Conservation (phyloP, 1,140 invertebrate genomes). For the Anoplophora glabripennis region DNA sequence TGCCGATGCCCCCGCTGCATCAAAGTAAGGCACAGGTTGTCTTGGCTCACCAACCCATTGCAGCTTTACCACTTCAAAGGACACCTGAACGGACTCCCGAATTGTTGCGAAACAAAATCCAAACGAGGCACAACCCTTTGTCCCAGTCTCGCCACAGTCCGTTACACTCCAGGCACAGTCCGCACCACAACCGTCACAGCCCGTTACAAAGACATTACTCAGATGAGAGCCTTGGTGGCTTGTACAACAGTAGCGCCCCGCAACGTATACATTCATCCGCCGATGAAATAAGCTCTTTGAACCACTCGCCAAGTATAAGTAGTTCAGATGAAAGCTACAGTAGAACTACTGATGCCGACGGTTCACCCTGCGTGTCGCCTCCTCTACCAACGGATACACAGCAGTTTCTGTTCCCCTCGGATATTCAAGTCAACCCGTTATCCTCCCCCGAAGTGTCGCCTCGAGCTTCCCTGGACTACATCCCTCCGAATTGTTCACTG, state of each 20-base stretch:
- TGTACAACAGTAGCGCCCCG: slow-evolving; percentile 39
- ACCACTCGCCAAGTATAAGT: slow-evolving; percentile 73
- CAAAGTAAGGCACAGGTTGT: slow-evolving; percentile 17
- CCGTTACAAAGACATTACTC: slow-evolving; percentile 58
- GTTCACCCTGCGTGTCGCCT: slow-evolving; percentile 60
- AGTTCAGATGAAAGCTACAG: slow-evolving; percentile 80
- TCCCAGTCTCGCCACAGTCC: slow-evolving; percentile 41
- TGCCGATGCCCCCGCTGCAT: slow-evolving; percentile 28
- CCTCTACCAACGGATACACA: slow-evolving; percentile 53
- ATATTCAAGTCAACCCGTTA: slow-evolving; percentile 55
- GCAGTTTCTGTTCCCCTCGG: slow-evolving; percentile 61
- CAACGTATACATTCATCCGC: slow-evolving; percentile 70
- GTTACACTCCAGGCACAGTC: slow-evolving; percentile 40
- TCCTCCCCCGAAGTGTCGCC: slow-evolving; percentile 52
- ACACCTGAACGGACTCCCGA: slow-evolving; percentile 37
- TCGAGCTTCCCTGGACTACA: slow-evolving; percentile 51
- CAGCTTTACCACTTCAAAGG: slow-evolving; percentile 36
- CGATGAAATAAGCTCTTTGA: slow-evolving; percentile 75
- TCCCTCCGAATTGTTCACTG: slow-evolving; percentile 49
- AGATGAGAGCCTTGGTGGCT: slow-evolving; percentile 61
- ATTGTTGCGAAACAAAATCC: slow-evolving; percentile 37
- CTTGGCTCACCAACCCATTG: background rate
- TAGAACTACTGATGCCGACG: slow-evolving; percentile 66
- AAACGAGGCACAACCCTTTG: slow-evolving; percentile 44
- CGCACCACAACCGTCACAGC: slow-evolving; percentile 44